Evolutionary conservation across 37 sponge, comb jelly and placozoan genomes (phyloP).

Genomic region (Beroe ovata): DNA sequence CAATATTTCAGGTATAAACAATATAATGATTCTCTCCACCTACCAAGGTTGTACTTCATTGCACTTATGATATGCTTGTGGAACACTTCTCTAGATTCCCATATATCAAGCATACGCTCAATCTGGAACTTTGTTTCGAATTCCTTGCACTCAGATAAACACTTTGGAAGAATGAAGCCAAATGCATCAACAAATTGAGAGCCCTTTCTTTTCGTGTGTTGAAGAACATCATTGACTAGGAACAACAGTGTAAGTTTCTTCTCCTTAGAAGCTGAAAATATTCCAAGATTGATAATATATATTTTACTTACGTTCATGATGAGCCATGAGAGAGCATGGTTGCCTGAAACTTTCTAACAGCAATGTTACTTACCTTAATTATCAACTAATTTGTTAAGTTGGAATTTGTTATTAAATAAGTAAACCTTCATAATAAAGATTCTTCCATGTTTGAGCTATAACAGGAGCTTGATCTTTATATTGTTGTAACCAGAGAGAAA

Average conservation of each 20-base stretch:
- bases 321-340: no score
- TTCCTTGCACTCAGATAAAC: slow-evolving; percentile 23
- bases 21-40: no score
- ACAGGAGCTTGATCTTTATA: slow-evolving; percentile 9
- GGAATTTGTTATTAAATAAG: not conserved
- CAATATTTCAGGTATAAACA: no score
- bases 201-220: slow-evolving; percentile 49
- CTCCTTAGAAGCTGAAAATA: slow-evolving; percentile 29
- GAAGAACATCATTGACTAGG: slow-evolving; percentile 59
- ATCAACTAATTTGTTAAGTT: no score
- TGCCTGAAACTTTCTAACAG: no score
- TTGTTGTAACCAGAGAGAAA: slow-evolving; percentile 35
- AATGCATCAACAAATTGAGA: slow-evolving; percentile 63
- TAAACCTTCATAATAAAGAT: not conserved
- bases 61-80: slow-evolving; percentile 55
- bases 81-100: slow-evolving; percentile 62
- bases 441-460: slow-evolving; percentile 47
- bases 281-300: no score
- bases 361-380: no score
- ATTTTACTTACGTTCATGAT: not conserved
- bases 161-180: slow-evolving; percentile 37
- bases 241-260: slow-evolving; percentile 54
- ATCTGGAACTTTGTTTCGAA: slow-evolving; percentile 20
- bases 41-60: slow-evolving; percentile 64
- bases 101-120: slow-evolving; percentile 52